Percentiles rank a stretch among this genome's conserved stretches.
Conservation (phyloP, 2,888 invertebrate species). For the Agonopterix subpropinquella region DNA sequence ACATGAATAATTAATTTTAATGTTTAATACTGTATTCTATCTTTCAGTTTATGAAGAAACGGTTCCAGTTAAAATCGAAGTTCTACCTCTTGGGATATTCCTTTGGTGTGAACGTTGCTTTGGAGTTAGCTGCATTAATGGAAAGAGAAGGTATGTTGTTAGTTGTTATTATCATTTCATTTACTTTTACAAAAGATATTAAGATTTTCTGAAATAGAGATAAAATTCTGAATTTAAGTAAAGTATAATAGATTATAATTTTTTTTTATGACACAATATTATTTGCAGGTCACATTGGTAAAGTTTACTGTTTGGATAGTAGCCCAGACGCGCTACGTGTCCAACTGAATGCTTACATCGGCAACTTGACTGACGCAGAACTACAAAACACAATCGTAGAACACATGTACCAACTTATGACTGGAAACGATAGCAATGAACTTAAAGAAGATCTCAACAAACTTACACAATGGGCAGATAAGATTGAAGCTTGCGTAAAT, state of each 20-base stretch:
- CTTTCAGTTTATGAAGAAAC: slow-evolving; percentile 17
- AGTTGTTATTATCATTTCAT: neutral
- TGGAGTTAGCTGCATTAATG: slow-evolving; percentile 40
- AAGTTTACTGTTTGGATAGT: slow-evolving; percentile 40
- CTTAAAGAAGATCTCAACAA: slow-evolving; percentile 19
- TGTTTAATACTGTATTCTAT: neutral
- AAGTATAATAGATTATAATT: too few species aligned
- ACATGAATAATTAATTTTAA: too few species aligned
- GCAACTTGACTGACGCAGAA: slow-evolving; percentile 22
- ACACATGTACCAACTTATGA: slow-evolving; percentile 27
- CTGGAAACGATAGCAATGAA: slow-evolving; percentile 15
- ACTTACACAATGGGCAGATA: slow-evolving; percentile 21
- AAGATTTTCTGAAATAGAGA: too few species aligned
- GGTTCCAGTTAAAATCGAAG: slow-evolving; percentile 19
- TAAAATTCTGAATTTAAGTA: too few species aligned
- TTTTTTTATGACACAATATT: too few species aligned
- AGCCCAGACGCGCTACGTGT: slow-evolving; percentile 36
- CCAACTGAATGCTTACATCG: slow-evolving; percentile 32
- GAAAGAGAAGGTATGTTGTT: slow-evolving; percentile 40
- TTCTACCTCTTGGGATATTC: slow-evolving; percentile 21
- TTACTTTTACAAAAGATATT: too few species aligned
- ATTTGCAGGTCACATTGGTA: slow-evolving; percentile 32
- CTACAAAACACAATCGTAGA: slow-evolving; percentile 28
- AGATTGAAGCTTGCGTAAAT: slow-evolving; percentile 22
- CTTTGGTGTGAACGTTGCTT: slow-evolving; percentile 32